phyloP scores from a whole-genome alignment of 2,797 vertebrate genomes.

The Anguilla anguilla region DNA sequence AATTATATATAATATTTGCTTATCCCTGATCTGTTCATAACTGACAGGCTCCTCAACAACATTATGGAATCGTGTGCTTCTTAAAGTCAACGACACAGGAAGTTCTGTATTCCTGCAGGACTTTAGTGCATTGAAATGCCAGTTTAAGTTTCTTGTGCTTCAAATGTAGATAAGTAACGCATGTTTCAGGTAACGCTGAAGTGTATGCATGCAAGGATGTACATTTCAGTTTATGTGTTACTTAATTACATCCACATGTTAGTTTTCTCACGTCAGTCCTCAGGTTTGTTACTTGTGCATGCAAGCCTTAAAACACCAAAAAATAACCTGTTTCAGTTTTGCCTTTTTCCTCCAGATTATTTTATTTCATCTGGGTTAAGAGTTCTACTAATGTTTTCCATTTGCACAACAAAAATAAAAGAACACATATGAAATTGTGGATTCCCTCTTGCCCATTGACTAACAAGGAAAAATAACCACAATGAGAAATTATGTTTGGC shows the following conservation, averaged over 20 bases:
- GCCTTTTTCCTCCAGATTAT: conserved; percentile 27
- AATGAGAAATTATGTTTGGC: conserved; percentile 62
- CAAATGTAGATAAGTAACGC: not conserved
- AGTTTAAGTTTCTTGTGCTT: not conserved
- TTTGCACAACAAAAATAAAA: conserved; percentile 29
- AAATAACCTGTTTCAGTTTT: conserved; percentile 34
- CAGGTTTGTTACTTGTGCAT: not conserved
- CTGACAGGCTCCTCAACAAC: not conserved
- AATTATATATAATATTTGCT: too few relatives aligned
- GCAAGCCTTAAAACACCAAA: not conserved
- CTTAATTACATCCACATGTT: not conserved
- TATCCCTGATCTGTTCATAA: not conserved
- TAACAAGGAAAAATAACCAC: conserved; percentile 29
- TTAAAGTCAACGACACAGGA: not conserved
- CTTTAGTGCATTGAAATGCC: not conserved
- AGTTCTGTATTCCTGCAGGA: not conserved
- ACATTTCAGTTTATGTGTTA: not conserved
- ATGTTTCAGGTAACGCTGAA: not conserved
- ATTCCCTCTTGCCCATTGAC: conserved; percentile 44
- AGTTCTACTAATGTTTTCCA: conserved; percentile 18
- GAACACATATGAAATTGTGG: conserved; percentile 35
- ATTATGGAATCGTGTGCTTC: not conserved
- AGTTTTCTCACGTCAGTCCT: not conserved
- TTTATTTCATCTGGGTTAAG: conserved; percentile 10
- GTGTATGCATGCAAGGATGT: not conserved